Base-by-base conservation (phyloP, 2,113 vertebrate genomes). In the Entomyzon cyanotis region DNA sequence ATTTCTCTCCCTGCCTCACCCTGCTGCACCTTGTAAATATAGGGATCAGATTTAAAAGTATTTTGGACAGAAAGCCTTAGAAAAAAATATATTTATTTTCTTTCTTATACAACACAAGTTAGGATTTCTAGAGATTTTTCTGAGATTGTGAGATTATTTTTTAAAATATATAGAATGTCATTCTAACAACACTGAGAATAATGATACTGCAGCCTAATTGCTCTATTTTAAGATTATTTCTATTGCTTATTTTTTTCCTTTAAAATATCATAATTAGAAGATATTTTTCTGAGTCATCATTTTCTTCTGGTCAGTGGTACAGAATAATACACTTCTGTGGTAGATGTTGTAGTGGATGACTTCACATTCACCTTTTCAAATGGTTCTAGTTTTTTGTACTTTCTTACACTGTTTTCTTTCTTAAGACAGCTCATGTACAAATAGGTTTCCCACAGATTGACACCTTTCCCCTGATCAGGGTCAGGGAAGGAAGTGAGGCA, bases 391-490 rank as follows among this genome's bases (percentile, higher is more conserved):
- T 73, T 81, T 87, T 74, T 41, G 25, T 55, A 4, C 8, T 19
- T 49, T 87, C 15, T 56, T 52, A 33, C 33, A 49, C 7, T 1
- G 2, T 41, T 75, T 84, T 59, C 4, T 59, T 70, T 46, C 22
- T 53, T 75, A 81, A 82, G 35, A 37, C 6, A 55, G 3, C 9
- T 62, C n/a, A 5, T 60, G 15, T 47, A 27, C 23, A 63, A 49
- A n/a, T 11, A 42, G 7, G 4, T 63, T 70, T 79, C 30, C 28
- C 44, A 25, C 28, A 82, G 31, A 46, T 5, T 30, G 19, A 16
- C 23, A 55, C 11, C 8, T 86, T 83, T 55, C 3, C 17, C 5
- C 15, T 64, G 28, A 2, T 27, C 0, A 0, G 14, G 19, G 7
- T 3, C 0, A 1, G 20, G 37, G 50, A 55, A 68, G 15, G 23